Evolutionary conservation across 2,797 vertebrate genomes (phyloP).

Genomic region (Morus bassanus): DNA sequence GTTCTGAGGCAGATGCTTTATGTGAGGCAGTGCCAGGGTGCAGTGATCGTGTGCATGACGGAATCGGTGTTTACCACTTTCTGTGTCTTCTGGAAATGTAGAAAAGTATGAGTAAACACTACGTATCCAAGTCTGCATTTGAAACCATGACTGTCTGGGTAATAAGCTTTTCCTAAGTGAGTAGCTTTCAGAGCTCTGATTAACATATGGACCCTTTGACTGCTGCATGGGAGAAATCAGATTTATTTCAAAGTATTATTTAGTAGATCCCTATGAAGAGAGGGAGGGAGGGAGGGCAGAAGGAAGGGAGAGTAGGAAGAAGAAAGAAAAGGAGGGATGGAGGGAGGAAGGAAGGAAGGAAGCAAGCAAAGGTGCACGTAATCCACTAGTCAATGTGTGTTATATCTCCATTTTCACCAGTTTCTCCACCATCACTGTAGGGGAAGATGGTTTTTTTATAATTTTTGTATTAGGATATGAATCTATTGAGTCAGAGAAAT

Average conservation of each 20-base stretch:
- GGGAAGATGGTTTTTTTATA: background rate
- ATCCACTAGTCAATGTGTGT: background rate
- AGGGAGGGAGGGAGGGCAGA: background rate
- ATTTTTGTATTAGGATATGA: background rate
- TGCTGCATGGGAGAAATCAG: background rate
- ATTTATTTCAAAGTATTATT: background rate
- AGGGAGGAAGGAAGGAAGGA: rapidly evolving
- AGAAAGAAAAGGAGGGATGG: background rate
- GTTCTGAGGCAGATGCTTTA: background rate
- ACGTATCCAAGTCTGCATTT: background rate
- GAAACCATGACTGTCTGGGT: background rate
- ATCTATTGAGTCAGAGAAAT: background rate
- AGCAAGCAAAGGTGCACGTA: background rate
- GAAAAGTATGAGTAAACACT: background rate
- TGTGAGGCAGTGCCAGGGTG: background rate
- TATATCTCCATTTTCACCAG: background rate
- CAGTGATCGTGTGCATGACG: background rate
- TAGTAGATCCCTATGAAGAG: background rate
- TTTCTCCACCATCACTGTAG: background rate
- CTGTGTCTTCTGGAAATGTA: background rate
- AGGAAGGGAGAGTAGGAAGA: background rate
- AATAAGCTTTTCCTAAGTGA: background rate
- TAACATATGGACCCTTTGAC: background rate
- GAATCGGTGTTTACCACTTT: background rate
- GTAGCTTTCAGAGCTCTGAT: background rate